Evolutionary conservation across 2,888 invertebrate species (phyloP).

Genomic region (Platycheirus albimanus): DNA sequence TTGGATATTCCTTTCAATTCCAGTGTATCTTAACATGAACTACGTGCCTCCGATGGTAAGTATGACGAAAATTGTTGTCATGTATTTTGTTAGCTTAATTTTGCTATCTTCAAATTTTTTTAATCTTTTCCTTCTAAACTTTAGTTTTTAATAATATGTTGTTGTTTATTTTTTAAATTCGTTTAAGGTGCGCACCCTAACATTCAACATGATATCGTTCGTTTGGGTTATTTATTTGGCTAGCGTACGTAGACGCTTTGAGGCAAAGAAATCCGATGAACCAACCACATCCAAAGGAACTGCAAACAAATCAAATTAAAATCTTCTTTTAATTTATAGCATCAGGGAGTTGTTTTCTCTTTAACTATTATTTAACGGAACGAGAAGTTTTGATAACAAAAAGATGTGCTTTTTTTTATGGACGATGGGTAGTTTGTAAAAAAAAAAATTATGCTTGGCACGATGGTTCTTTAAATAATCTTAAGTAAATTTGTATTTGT

Average conservation of each 20-base stretch:
- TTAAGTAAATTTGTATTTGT: not conserved
- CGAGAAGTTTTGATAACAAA: not conserved
- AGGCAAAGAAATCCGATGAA: slow-evolving; percentile 77
- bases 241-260: slow-evolving; percentile 85
- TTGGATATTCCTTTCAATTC: slow-evolving; percentile 89
- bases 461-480: slow-evolving; percentile 6
- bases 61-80: no score
- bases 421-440: slow-evolving; percentile 12
- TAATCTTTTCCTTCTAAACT: not conserved
- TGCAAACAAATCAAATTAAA: slow-evolving; percentile 27
- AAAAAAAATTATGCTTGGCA: not conserved
- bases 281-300: slow-evolving; percentile 41
- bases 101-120: not conserved
- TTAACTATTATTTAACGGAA: not conserved
- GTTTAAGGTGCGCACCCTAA: slow-evolving; percentile 88
- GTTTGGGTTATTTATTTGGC: slow-evolving; percentile 91
- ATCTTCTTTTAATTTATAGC: slow-evolving; percentile 5
- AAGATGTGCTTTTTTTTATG: slow-evolving; percentile 36
- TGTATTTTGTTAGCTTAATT: no score
- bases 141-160: slow-evolving; percentile 4
- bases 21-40: slow-evolving; percentile 89
- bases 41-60: slow-evolving; percentile 90
- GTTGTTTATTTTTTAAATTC: slow-evolving; percentile 79
- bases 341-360: not conserved
- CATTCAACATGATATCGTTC: slow-evolving; percentile 90